Percentiles rank a stretch among this genome's conserved stretches.
phyloP scores from a whole-genome alignment of 2,113 vertebrate genomes.

The Tetraodon nigroviridis region DNA sequence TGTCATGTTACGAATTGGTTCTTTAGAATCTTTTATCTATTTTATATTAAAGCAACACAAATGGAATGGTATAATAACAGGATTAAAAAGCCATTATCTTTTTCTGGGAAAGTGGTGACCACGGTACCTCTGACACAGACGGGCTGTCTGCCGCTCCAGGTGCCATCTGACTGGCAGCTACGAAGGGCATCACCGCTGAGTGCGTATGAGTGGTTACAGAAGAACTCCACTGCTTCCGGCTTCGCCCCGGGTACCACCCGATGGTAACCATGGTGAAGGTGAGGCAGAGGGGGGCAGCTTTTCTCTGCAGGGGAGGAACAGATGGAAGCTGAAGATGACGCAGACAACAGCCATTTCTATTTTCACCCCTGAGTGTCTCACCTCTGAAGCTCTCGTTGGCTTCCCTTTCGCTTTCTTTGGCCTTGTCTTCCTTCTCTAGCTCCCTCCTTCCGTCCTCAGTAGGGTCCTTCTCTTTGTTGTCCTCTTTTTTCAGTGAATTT shows the following conservation, averaged over 20 bases:
- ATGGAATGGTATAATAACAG: too few species aligned
- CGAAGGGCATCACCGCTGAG: constrained; percentile 82
- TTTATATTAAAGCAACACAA: too few species aligned
- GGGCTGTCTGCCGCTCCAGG: constrained; percentile 72
- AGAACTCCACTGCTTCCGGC: constrained; percentile 80
- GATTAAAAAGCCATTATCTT: too few species aligned
- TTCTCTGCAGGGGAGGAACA: constrained; percentile 66
- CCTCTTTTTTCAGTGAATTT: constrained; percentile 20
- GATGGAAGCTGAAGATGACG: background rate
- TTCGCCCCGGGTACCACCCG: constrained; percentile 71
- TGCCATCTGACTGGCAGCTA: constrained; percentile 79
- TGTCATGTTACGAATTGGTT: too few species aligned
- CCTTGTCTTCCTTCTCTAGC: constrained; percentile 28
- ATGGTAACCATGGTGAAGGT: constrained; percentile 84
- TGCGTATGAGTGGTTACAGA: constrained; percentile 89
- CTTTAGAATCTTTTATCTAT: too few species aligned
- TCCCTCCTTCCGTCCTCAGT: constrained; percentile 39
- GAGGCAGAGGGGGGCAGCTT: constrained; percentile 80
- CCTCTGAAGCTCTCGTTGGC: constrained; percentile 63
- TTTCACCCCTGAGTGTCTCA: constrained; percentile 17
- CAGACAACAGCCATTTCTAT: background rate
- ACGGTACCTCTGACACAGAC: constrained; percentile 73
- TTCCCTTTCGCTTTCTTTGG: constrained; percentile 59
- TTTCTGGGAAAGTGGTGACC: background rate
- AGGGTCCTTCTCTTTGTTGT: constrained; percentile 13